A percentile compares a stretch with the other conserved stretches of the same genome.
Conservation (phyloP, 2,797 vertebrate genomes). For the Lates japonicus region DNA sequence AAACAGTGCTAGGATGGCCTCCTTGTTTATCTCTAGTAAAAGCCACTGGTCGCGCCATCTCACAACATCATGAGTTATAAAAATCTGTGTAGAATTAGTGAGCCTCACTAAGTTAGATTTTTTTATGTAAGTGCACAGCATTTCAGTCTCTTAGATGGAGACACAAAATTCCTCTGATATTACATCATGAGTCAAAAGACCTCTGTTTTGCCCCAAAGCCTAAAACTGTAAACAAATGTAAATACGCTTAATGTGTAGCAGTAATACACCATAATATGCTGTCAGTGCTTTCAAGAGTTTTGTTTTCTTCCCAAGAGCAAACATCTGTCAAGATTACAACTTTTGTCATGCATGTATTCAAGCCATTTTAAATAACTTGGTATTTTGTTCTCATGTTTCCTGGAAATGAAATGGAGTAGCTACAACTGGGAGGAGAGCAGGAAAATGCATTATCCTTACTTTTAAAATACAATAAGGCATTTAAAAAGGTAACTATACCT, state of each 20-base stretch:
- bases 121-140: background rate
- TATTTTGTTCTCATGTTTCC: constrained; percentile 1
- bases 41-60: background rate
- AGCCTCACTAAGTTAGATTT: background rate
- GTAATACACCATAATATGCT: background rate
- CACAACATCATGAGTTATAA: background rate
- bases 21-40: background rate
- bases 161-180: constrained; percentile 7
- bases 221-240: constrained; percentile 19
- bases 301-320: constrained; percentile 11
- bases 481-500: background rate
- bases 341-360: background rate
- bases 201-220: background rate
- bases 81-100: background rate
- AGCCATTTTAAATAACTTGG: constrained; percentile 9
- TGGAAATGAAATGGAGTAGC: background rate
- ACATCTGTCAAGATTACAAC: background rate
- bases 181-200: constrained; percentile 2
- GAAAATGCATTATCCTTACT: background rate
- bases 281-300: background rate
- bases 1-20: background rate
- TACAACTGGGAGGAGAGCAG: background rate
- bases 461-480: background rate
- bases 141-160: background rate
- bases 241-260: background rate